Evolutionary conservation across 2,797 vertebrate genomes (phyloP).

Genomic region (Enteromius fasciolatus): DNA sequence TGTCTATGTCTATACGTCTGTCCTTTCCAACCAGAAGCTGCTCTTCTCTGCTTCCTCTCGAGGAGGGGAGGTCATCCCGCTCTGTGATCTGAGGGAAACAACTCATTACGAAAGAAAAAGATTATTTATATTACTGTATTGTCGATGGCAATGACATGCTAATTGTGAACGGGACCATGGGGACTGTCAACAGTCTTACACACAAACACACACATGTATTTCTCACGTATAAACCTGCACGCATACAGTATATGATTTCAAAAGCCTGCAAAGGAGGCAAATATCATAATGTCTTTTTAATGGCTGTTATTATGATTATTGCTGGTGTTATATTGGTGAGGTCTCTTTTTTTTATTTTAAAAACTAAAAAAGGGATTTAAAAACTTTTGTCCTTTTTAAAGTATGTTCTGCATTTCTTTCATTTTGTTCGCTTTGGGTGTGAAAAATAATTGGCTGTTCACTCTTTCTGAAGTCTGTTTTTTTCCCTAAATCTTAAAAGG

Average conservation of each 20-base stretch:
- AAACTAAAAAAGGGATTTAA: constrained; percentile 77
- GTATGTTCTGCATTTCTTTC: constrained; percentile 64
- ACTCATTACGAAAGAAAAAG: constrained; percentile 47
- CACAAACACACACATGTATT: constrained; percentile 35
- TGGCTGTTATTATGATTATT: constrained; percentile 78
- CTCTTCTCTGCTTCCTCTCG: constrained; percentile 53
- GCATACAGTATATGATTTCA: constrained; percentile 59
- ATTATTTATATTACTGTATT: constrained; percentile 51
- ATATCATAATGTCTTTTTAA: constrained; percentile 75
- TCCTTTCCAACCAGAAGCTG: constrained; percentile 59
- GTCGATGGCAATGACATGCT: constrained; percentile 49
- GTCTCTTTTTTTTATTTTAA: constrained; percentile 60
- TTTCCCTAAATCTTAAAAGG: constrained; percentile 68
- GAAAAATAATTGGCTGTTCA: constrained; percentile 73
- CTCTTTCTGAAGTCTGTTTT: constrained; percentile 62
- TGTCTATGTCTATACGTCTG: constrained; percentile 60
- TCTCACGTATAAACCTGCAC: constrained; percentile 35
- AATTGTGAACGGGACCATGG: constrained; percentile 58
- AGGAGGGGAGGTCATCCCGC: constrained; percentile 26
- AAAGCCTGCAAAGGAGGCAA: constrained; percentile 67
- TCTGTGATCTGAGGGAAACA: constrained; percentile 43
- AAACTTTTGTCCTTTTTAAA: constrained; percentile 64
- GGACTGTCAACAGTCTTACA: constrained; percentile 52
- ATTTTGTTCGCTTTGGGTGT: constrained; percentile 66
- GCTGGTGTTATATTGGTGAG: constrained; percentile 73